These are phyloP conservation scores for Odontamblyopus lacepedii DNA, from an alignment of 2,797 vertebrate species.

Conservation along the genomic window DNA sequence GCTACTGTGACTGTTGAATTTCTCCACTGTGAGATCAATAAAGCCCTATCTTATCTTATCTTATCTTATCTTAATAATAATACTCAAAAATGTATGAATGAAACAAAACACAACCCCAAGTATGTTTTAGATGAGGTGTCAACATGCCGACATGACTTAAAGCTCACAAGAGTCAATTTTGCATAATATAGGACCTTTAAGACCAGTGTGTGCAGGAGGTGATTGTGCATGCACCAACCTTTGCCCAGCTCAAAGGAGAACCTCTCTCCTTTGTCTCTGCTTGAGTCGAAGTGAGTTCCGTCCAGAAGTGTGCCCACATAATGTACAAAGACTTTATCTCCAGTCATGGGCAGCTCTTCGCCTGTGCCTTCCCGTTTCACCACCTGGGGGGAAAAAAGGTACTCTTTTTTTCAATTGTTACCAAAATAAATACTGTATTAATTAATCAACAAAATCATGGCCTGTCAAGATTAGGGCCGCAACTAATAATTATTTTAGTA, in stretches of 20 bases:
- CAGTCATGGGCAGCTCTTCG: slow-evolving; percentile 88
- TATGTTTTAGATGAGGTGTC: too few relatives aligned
- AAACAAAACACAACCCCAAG: too few relatives aligned
- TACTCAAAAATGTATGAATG: too few relatives aligned
- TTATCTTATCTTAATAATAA: too few relatives aligned
- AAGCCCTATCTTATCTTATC: too few relatives aligned
- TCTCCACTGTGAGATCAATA: too few relatives aligned
- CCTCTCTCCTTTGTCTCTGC: slow-evolving; percentile 86
- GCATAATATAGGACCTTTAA: neutral
- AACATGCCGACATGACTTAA: too few relatives aligned
- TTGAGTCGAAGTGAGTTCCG: slow-evolving; percentile 94
- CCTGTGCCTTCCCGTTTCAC: slow-evolving; percentile 90
- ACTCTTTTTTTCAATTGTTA: neutral
- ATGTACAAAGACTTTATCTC: slow-evolving; percentile 95
- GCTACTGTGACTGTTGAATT: too few relatives aligned
- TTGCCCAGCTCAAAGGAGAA: slow-evolving; percentile 97
- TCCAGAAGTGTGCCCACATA: slow-evolving; percentile 93
- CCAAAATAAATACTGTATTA: neutral
- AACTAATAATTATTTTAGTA: too few relatives aligned
- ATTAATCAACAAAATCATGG: neutral
- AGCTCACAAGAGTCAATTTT: too few relatives aligned
- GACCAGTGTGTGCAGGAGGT: neutral
- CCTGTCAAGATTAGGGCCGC: too few relatives aligned
- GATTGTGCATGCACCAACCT: slow-evolving; percentile 76
- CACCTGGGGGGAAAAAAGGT: slow-evolving; percentile 69